phyloP scores from a whole-genome alignment of 2,888 invertebrate species.

The Hydrotaea cyrtoneurina region DNA sequence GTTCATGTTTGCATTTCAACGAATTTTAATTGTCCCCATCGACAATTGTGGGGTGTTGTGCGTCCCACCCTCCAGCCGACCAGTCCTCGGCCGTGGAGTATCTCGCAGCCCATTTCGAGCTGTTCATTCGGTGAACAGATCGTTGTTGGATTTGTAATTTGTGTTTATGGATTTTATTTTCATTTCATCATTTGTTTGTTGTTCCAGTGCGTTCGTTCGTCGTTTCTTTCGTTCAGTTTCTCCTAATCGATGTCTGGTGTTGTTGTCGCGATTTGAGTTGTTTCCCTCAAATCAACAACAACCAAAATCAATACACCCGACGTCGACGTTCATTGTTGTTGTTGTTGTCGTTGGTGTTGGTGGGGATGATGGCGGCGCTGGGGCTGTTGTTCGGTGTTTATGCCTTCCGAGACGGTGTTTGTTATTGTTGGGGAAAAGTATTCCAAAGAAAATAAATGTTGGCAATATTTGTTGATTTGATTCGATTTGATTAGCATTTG shows the following conservation, averaged over 20 bases:
- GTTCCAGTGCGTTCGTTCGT: constrained; percentile 6
- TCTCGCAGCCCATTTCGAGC: neutral
- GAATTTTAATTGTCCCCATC: constrained; percentile 54
- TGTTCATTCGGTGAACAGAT: neutral
- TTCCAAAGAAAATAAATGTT: constrained; percentile 58
- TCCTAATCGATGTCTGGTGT: constrained; percentile 18
- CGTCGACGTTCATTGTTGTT: neutral
- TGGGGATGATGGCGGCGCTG: neutral
- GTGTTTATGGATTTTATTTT: constrained; percentile 38
- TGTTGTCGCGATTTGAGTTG: constrained; percentile 35
- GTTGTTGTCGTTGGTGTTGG: constrained; percentile 26
- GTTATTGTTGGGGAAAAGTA: constrained; percentile 45
- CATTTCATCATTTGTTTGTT: constrained; percentile 37
- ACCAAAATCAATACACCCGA: constrained; percentile 7
- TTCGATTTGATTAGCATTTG: constrained; percentile 23
- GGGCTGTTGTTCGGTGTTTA: constrained; percentile 26
- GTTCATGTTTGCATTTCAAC: neutral
- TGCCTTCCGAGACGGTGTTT: constrained; percentile 21
- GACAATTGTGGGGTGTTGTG: neutral
- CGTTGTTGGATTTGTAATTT: constrained; percentile 14
- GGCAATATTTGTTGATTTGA: constrained; percentile 46
- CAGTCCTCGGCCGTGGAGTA: neutral
- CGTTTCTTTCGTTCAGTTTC: neutral
- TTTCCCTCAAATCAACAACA: constrained; percentile 41
- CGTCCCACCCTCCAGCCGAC: neutral